Evolutionary conservation across 2,888 invertebrate genomes (phyloP).

Genomic region (Teleogryllus oceanicus): DNA sequence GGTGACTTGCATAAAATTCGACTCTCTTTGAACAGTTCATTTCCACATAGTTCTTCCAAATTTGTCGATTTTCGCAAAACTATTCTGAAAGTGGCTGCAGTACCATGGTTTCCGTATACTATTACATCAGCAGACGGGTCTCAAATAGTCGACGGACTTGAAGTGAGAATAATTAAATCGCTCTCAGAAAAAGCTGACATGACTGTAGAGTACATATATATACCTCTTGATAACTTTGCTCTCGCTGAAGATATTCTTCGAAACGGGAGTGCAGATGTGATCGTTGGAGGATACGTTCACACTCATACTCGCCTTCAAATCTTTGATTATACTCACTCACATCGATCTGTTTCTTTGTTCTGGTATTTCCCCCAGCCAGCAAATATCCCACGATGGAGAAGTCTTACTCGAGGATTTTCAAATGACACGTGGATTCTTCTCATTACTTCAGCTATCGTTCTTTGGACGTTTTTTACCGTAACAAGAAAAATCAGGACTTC

Average conservation of each 20-base stretch:
- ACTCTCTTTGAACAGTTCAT: no score
- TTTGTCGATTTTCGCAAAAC: no score
- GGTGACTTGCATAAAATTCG: no score
- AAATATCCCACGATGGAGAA: neutral
- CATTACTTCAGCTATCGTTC: neutral
- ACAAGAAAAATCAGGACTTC: neutral
- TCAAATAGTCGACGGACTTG: neutral
- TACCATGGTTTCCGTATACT: neutral
- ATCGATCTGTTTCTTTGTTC: neutral
- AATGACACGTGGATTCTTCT: neutral
- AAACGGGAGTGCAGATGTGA: neutral
- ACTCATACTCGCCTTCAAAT: neutral
- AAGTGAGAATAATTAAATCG: neutral
- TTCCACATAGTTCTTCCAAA: no score
- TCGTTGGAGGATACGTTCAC: neutral
- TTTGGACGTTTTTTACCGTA: neutral
- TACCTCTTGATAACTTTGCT: neutral
- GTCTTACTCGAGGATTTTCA: neutral
- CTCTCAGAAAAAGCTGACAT: neutral
- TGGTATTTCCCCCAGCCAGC: neutral
- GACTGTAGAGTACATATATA: neutral
- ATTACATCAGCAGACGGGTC: neutral
- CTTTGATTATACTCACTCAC: neutral
- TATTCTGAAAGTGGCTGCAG: neutral
- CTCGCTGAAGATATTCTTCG: neutral